These are phyloP conservation scores for Hystrix brachyura DNA, from an alignment of 2,113 vertebrate species.

Conservation along the genomic window DNA sequence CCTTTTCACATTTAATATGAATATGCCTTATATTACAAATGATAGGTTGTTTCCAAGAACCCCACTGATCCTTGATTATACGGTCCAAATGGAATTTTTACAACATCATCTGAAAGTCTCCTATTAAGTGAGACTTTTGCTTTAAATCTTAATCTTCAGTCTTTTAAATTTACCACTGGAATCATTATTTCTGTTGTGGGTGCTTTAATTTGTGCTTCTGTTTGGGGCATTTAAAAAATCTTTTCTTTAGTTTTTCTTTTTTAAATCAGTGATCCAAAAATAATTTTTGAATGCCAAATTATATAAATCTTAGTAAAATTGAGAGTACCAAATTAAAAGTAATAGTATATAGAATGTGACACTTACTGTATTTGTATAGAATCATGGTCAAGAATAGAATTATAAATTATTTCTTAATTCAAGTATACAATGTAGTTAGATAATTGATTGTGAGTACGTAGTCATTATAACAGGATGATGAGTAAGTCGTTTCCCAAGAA, in stretches of 20 bases:
- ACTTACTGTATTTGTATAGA: conserved; percentile 44
- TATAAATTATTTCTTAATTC: conserved; percentile 51
- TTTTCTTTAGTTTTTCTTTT: conserved; percentile 54
- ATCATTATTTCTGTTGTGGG: neutral
- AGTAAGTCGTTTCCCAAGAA: neutral
- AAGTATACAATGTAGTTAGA: neutral
- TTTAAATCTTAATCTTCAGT: conserved; percentile 5
- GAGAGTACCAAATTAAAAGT: conserved; percentile 61
- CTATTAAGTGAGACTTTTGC: conserved; percentile 15
- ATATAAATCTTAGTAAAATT: conserved; percentile 58
- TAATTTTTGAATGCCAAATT: conserved; percentile 71
- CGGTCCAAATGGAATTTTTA: conserved; percentile 37
- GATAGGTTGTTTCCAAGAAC: neutral
- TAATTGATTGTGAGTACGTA: conserved; percentile 40
- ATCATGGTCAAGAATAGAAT: conserved; percentile 42
- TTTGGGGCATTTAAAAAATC: conserved; percentile 19
- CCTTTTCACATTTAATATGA: conserved; percentile 53
- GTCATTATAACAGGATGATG: neutral
- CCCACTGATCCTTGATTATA: conserved; percentile 64
- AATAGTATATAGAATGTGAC: conserved; percentile 3
- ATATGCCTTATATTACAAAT: neutral
- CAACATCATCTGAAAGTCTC: conserved; percentile 58
- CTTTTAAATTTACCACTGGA: conserved; percentile 64
- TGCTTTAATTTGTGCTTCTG: conserved; percentile 66
- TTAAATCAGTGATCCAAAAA: conserved; percentile 65